Conservation (phyloP, 2,113 vertebrate genomes). For the Oceanodroma tethys region DNA sequence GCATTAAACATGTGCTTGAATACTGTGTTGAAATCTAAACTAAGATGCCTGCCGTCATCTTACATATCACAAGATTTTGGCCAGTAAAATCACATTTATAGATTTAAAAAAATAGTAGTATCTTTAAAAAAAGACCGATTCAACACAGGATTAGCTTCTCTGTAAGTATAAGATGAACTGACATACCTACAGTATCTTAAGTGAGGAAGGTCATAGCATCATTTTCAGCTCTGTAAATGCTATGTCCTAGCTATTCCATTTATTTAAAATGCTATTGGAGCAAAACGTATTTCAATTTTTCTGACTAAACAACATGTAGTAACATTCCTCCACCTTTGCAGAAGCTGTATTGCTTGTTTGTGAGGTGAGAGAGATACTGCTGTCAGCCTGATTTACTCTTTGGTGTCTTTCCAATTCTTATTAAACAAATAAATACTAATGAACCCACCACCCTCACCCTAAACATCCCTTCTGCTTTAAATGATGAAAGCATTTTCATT, state of each 20-base stretch:
- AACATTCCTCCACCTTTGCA: background rate
- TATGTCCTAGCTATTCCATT: background rate
- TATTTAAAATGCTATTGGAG: background rate
- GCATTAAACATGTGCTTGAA: background rate
- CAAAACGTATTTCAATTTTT: background rate
- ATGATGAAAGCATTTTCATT: background rate
- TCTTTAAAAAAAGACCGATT: background rate
- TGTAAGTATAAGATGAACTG: background rate
- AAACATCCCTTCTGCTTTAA: background rate
- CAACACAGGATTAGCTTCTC: background rate
- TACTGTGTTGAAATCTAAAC: background rate
- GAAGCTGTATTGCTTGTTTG: background rate
- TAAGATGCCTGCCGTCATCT: background rate
- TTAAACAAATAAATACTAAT: background rate
- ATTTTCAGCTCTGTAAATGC: background rate
- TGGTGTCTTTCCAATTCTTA: background rate
- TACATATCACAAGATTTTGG: background rate
- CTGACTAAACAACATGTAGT: background rate
- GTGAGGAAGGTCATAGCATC: fast-evolving
- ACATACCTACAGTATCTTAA: background rate
- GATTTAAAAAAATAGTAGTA: background rate
- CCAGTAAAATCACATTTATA: background rate
- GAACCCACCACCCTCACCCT: background rate
- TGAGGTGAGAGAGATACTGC: background rate
- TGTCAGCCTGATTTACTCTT: background rate